Conservation (phyloP, 2,113 vertebrate species). For the Dipodomys ordii region DNA sequence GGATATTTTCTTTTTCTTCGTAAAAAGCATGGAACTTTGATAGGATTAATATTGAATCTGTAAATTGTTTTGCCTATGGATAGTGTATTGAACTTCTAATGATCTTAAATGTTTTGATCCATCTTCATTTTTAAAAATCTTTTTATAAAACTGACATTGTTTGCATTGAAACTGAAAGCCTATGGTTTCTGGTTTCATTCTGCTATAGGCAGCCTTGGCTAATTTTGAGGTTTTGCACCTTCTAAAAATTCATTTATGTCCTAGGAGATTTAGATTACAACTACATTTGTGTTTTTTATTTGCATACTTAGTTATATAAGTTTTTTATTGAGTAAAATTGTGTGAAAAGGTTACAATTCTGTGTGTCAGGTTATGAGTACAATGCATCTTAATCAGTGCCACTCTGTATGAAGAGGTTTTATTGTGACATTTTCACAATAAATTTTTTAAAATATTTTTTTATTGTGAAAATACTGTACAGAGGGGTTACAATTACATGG, state of each 20-base stretch:
- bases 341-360: too few species aligned
- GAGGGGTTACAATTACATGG: too few species aligned
- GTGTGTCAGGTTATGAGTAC: too few species aligned
- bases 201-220: constrained; percentile 13
- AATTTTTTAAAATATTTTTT: too few species aligned
- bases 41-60: neutral
- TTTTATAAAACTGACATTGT: constrained; percentile 59
- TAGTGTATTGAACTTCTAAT: constrained; percentile 5
- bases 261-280: constrained; percentile 7
- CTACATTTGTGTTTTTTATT: constrained; percentile 29
- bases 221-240: constrained; percentile 42
- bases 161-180: constrained; percentile 14
- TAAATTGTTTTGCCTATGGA: neutral
- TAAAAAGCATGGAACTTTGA: constrained; percentile 30
- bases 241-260: neutral
- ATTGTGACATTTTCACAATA: too few species aligned
- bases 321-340: too few species aligned
- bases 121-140: constrained; percentile 24
- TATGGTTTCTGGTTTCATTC: constrained; percentile 51
- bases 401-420: too few species aligned
- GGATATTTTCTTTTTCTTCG: constrained; percentile 47
- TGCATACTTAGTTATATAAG: neutral
- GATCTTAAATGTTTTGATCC: neutral
- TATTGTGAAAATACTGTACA: too few species aligned
- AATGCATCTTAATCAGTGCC: too few species aligned